Evolutionary conservation across 2,797 vertebrate genomes (phyloP).

Genomic region (Eulemur coronatus): DNA sequence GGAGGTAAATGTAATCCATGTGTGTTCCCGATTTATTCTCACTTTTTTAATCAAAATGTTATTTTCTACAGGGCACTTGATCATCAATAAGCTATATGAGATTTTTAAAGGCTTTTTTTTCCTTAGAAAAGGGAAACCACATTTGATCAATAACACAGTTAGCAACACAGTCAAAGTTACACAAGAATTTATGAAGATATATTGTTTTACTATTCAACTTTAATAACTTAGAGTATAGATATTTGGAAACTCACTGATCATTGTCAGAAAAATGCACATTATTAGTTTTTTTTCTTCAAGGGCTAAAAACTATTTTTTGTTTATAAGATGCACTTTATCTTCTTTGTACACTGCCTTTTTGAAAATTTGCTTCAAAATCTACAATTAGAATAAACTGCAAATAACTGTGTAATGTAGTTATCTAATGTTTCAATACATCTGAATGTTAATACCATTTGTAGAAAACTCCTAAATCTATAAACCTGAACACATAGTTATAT

Average conservation of each 20-base stretch:
- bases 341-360: constrained; percentile 23
- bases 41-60: constrained; percentile 44
- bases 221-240: constrained; percentile 59
- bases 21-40: constrained; percentile 56
- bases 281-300: neutral
- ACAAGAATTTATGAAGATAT: constrained; percentile 66
- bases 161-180: constrained; percentile 59
- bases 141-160: constrained; percentile 71
- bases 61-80: neutral
- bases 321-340: constrained; percentile 48
- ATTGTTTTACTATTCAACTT: constrained; percentile 66
- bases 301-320: constrained; percentile 53
- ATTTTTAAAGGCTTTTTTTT: constrained; percentile 54
- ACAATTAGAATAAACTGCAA: constrained; percentile 25
- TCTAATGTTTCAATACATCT: constrained; percentile 27
- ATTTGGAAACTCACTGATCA: constrained; percentile 70
- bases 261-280: constrained; percentile 60
- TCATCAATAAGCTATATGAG: constrained; percentile 45
- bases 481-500: neutral
- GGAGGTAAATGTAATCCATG: constrained; percentile 35
- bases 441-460: neutral
- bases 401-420: neutral
- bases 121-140: constrained; percentile 50
- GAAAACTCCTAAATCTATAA: neutral
- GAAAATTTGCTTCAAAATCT: neutral